These are phyloP conservation scores for Ptycholaimellus sp. DNA, from an alignment of 2,888 invertebrate species.

Conservation along the genomic window DNA sequence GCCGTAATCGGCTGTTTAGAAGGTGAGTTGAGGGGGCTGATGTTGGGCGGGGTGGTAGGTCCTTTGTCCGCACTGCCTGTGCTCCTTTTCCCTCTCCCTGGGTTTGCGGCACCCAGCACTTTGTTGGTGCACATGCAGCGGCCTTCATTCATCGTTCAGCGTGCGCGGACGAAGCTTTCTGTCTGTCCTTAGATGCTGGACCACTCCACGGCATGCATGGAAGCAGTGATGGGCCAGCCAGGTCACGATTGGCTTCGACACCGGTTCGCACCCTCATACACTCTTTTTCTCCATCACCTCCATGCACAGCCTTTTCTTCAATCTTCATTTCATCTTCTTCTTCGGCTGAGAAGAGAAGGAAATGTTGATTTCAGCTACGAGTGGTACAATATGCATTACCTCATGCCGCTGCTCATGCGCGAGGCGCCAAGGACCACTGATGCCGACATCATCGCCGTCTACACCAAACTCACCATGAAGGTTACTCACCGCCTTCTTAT, in stretches of 20 bases:
- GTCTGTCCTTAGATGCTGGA: neutral
- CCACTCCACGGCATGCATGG: neutral
- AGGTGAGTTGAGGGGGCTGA: neutral
- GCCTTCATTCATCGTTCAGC: too few species aligned
- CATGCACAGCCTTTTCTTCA: neutral
- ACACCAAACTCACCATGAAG: constrained; percentile 16
- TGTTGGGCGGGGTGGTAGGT: too few species aligned
- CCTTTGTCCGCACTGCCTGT: too few species aligned
- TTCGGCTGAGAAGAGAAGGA: too few species aligned
- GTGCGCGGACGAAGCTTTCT: too few species aligned
- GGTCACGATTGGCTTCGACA: neutral
- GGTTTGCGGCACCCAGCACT: too few species aligned
- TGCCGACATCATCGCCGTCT: constrained; percentile 11
- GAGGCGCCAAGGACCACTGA: constrained; percentile 17
- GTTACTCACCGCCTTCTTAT: too few species aligned
- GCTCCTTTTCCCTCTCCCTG: neutral
- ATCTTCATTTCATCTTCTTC: too few species aligned
- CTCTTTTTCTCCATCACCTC: too few species aligned
- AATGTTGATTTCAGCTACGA: constrained; percentile 14
- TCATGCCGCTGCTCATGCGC: constrained; percentile 16
- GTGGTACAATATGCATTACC: constrained; percentile 18
- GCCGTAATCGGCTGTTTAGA: too few species aligned
- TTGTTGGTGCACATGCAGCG: neutral
- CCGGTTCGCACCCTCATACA: too few species aligned
- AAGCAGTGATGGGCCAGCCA: neutral